Conservation (phyloP, 2,888 invertebrate species). For the Hymenopus coronatus region DNA sequence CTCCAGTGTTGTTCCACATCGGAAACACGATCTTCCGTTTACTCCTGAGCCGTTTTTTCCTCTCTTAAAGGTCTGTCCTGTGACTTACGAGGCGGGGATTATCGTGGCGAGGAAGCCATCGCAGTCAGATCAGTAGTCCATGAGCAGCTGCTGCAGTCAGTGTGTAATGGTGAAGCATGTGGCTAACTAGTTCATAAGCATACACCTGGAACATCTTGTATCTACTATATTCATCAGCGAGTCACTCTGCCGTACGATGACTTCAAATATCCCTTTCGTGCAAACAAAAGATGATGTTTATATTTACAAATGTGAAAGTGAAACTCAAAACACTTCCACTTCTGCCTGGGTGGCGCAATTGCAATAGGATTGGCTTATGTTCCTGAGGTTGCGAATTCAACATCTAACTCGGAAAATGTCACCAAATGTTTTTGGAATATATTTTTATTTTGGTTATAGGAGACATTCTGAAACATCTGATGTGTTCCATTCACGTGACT, state of each 20-base stretch:
- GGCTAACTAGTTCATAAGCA: neutral
- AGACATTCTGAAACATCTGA: no score
- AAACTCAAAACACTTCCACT: neutral
- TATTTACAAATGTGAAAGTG: neutral
- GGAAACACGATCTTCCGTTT: neutral
- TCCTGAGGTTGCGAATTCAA: no score
- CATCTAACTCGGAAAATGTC: no score
- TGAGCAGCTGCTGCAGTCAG: neutral
- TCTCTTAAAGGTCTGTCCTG: neutral
- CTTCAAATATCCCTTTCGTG: neutral
- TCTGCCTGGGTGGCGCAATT: neutral
- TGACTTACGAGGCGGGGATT: neutral
- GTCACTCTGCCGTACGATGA: neutral
- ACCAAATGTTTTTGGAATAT: no score
- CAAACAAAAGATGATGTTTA: neutral
- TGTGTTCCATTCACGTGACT: no score
- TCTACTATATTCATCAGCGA: neutral
- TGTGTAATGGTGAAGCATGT: neutral
- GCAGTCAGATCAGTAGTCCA: neutral
- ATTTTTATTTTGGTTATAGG: no score
- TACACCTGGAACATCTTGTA: neutral
- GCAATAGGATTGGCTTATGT: no score
- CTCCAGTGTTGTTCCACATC: neutral
- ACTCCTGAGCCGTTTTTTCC: neutral
- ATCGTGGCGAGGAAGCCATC: neutral